phyloP scores from a whole-genome alignment of 2,113 vertebrate species.

The Seriola rivoliana region DNA sequence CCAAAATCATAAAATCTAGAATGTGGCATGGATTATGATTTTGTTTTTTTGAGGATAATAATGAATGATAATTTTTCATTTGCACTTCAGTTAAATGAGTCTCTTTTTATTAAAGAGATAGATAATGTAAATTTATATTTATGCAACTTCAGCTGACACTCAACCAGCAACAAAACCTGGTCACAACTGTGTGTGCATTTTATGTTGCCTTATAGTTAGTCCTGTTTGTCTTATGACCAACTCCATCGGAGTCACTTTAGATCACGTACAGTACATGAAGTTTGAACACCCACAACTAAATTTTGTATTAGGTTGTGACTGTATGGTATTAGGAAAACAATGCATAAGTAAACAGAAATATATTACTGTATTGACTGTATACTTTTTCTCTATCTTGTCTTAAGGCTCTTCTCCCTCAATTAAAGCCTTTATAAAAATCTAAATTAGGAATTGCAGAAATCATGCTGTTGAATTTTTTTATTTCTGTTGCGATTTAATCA shows the following conservation, averaged over 20 bases:
- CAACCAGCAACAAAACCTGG: neutral
- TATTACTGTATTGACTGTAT: neutral
- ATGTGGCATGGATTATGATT: neutral
- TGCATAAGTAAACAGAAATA: neutral
- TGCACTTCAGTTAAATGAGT: neutral
- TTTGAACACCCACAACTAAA: neutral
- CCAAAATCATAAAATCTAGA: conserved; percentile 24
- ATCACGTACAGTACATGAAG: neutral
- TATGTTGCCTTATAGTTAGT: neutral
- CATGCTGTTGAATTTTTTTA: neutral
- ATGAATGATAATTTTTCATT: neutral
- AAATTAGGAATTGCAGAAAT: neutral
- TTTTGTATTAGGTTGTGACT: neutral
- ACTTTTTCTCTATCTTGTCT: neutral
- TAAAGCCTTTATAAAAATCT: neutral
- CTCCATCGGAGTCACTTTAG: neutral
- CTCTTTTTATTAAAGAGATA: neutral
- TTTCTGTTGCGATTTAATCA: neutral
- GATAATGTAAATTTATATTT: neutral
- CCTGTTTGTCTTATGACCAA: neutral
- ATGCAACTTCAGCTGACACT: neutral
- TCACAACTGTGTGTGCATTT: neutral
- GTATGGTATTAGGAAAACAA: neutral
- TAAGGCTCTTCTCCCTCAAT: neutral
- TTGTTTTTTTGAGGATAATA: neutral